Percentiles rank a stretch among this genome's conserved stretches.
Conservation (phyloP, 1,140 invertebrate species). For the Drosophila orena region DNA sequence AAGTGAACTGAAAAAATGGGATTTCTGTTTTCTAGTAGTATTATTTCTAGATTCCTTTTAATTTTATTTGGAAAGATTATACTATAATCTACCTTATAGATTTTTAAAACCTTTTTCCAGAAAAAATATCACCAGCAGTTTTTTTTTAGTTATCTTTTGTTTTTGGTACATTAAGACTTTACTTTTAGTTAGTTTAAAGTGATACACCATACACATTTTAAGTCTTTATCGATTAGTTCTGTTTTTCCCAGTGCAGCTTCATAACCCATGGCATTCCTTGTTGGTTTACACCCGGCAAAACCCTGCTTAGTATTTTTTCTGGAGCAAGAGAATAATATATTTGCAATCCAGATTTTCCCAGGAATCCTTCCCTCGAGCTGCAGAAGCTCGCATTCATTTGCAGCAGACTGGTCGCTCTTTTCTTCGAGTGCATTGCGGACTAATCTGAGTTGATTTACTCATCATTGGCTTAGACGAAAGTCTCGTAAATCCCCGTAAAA, state of each 20-base stretch:
- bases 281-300: slow-evolving; percentile 31
- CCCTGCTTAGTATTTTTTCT: background rate
- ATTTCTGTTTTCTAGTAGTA: too few relatives aligned
- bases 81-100: too few relatives aligned
- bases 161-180: too few relatives aligned
- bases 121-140: too few relatives aligned
- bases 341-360: background rate
- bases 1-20: too few relatives aligned
- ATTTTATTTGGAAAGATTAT: too few relatives aligned
- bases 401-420: slow-evolving; percentile 1
- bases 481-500: slow-evolving; percentile 39
- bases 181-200: too few relatives aligned
- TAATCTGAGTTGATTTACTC: slow-evolving; percentile 39
- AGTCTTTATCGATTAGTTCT: background rate
- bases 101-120: too few relatives aligned
- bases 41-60: too few relatives aligned
- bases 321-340: slow-evolving; percentile 1
- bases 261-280: slow-evolving; percentile 33
- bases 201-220: background rate
- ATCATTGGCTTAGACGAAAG: slow-evolving; percentile 32
- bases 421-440: slow-evolving; percentile 11
- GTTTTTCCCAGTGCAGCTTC: slow-evolving; percentile 12
- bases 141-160: too few relatives aligned
- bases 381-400: background rate
- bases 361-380: background rate